Evolutionary conservation across 2,113 vertebrate genomes (phyloP), one percentile per base, ranked within the genome.

Genomic region (Gopherus evgoodei): DNA sequence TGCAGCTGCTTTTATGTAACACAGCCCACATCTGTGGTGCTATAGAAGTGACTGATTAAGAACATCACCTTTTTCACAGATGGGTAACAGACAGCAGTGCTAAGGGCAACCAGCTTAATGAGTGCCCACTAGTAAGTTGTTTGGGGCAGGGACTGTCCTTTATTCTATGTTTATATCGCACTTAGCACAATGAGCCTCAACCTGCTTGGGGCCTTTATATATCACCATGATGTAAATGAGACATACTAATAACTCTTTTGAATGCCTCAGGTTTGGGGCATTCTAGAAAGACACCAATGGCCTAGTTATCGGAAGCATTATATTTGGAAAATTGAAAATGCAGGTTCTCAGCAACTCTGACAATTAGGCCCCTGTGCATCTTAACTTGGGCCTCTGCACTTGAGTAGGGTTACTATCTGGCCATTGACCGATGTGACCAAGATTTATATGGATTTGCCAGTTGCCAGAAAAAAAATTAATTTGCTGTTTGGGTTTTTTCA

Each of bases 11-110:
- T 81, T 62, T 69, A 81, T 42, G 53, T 88, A 76, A 81, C 54
- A 94, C 69, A 94, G 81, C 38, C 90, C 88, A 94, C 53, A 83
- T 81, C 47, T 84, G 52, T 1, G 4, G 86, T 80, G 85, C 84
- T 88, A 38, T 93, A 90, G 38, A 93, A 91, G 80, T 83, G 35
- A 96, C 35, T 91, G 88, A 95, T 95, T 92, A 97, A 83, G 86
- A 89, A 90, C 29, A 88, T 35, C 35, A 90, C 69, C 85, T 27
- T 76, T 84, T 89, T 81, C 56, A 89, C 0, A 95, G 53, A 72
- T 65, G 88, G 42, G 11, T 44, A 47, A 47, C 12, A 24, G 22
- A 21, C 62, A n/a, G n/a, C 65, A 72, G n/a, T 8, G 4, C 65
- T 72, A 21, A 22, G n/a, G 9, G 35, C 65, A 72, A 72, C 12